Base-by-base conservation (phyloP, 2,797 vertebrate genomes). In the Alca torda region DNA sequence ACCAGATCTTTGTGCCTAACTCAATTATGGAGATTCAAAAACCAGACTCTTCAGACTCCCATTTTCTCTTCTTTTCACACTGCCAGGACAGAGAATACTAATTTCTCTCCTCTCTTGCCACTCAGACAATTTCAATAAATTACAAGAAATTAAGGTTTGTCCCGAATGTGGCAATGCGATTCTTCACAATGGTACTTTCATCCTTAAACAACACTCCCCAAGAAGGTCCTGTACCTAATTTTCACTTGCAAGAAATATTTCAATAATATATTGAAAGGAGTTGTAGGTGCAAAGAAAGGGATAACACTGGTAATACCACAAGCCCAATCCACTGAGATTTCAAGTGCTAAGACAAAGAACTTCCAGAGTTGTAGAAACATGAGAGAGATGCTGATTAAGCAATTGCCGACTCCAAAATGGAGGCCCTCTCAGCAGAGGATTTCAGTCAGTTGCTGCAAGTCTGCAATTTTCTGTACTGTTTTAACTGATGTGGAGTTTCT, bases 281-380 rank as follows among this genome's bases (percentile, higher is more conserved):
- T 15, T 80, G 1, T 18, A 73, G 20, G 26, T 78, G 19, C 54
- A 78, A 48, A 87, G 77, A 70, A 70, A 24, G 30, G 11, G 7
- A 6, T 74, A 70, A 72, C 19, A 16, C 1, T 9, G 7, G 13
- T 56, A 35, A 53, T 61, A 78, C 6, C 1, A 0, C 4, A 8
- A 81, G 33, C 13, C 15, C 10, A 2, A 39, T 20, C 19, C 67
- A 63, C 43, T 39, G 33, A 75, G 35, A 63, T 90, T 87, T 87
- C 39, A 82, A 46, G 24, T 23, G 16, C 37, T 45, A 63, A 57
- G 23, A 63, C 23, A 59, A 81, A 78, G 60, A 69, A 48, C 19
- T 67, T 69, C 2, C 6, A 51, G 65, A 54, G 23, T 6, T 54
- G 11, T 19, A 60, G 54, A 59, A 73, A 76, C 6, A 8, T 33